Evolutionary conservation across 2,888 invertebrate species (phyloP), one percentile per base, ranked within the genome.

Genomic region (Hypolimnas misippus): DNA sequence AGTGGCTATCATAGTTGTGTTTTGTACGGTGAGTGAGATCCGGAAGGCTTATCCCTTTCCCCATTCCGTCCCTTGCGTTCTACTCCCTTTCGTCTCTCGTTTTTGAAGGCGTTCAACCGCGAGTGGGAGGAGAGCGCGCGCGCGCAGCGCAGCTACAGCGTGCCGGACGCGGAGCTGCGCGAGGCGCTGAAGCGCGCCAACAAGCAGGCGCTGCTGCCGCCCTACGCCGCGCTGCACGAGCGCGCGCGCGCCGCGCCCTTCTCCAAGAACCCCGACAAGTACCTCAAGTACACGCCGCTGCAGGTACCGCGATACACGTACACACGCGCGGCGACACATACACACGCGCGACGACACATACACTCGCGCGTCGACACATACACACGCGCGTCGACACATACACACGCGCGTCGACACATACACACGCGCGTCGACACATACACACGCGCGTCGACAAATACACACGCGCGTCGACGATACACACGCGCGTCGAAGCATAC

Each of bases 211-310:
- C 93, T 99, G 67, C 92, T 98, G 72, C 98, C 98, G 2, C 94
- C 95, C 73, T 99, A 99, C 90, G 93, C 95, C 76, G 93, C 94
- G 56, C 97, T 98, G 86, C 95, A 95, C 87, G 95, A 96, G 76
- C 93, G 93, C 92, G 95, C 94, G 86, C 93, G 95, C 1, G 84
- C 93, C 44, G 93, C 96, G 50, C 95, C 96, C 61, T 99, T 99
- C 86, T 96, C 98, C 19, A 98, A 98, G 88, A 98, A 98, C 92
- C 95, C 95, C 0, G 97, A 97, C 67, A 99, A 99, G 85, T 98
- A 99, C 86, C 94, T 98, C 62, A 98, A 97, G 88, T 97, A 97
- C 82, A 95, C 95, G 31, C 97, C 98, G 0, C 94, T 96, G 74
- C 96, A 97, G 86, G 88, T 87, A 25, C 25, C 25, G 44, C 49